These are phyloP conservation scores for Trichonephila inaurata DNA, from an alignment of 1,140 invertebrate genomes.

Conservation along the genomic window DNA sequence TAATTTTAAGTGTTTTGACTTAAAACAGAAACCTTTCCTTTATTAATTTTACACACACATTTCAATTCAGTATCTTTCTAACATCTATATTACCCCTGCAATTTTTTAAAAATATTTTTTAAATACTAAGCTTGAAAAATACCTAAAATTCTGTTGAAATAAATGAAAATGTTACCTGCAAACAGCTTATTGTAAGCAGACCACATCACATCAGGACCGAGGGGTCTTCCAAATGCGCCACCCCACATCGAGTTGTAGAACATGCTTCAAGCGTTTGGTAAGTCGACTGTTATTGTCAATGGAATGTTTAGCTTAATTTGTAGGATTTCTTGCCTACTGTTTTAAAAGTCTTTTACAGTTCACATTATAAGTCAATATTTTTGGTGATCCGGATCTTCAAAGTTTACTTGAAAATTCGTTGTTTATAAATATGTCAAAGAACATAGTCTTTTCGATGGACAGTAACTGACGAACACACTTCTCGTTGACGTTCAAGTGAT, in stretches of 20 bases:
- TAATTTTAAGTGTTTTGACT: too few species aligned
- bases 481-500: too few species aligned
- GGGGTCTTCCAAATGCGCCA: conserved; percentile 20
- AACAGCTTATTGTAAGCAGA: conserved; percentile 56
- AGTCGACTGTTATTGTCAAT: not conserved
- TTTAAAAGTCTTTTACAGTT: not conserved
- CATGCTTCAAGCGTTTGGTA: conserved; percentile 9
- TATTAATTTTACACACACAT: too few species aligned
- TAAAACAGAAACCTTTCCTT: too few species aligned
- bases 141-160: not conserved
- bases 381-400: not conserved
- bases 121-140: too few species aligned
- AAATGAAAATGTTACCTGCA: conserved; percentile 62
- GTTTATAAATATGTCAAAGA: not conserved
- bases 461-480: too few species aligned
- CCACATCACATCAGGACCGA: conserved; percentile 63
- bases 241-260: conserved; percentile 69
- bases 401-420: not conserved
- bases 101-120: too few species aligned
- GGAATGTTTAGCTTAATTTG: conserved; percentile 12
- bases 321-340: not conserved
- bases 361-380: not conserved
- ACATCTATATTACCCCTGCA: too few species aligned
- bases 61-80: too few species aligned
- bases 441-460: not conserved